Conservation (phyloP, 2,888 invertebrate species). For the Timema cristinae region DNA sequence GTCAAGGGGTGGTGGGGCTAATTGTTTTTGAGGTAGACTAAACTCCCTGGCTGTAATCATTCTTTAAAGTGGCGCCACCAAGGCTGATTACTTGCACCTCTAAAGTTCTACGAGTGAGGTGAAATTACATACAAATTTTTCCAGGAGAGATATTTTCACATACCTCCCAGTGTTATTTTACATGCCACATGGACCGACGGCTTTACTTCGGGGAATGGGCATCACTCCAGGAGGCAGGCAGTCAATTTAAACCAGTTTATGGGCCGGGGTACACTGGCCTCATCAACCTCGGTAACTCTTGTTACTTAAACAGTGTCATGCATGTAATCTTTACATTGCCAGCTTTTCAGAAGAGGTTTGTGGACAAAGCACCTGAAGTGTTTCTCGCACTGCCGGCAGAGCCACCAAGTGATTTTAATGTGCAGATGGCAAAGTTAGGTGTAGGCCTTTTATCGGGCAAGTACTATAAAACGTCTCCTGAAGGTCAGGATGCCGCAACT, state of each 20-base stretch:
- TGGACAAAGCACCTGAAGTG: conserved; percentile 61
- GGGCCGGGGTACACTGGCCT: conserved; percentile 94
- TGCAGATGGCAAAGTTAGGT: conserved; percentile 91
- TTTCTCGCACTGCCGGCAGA: conserved; percentile 64
- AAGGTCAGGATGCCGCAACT: conserved; percentile 53
- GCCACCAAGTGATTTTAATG: conserved; percentile 80
- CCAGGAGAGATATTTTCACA: too few relatives aligned
- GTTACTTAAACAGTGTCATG: conserved; percentile 96
- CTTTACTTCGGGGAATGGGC: conserved; percentile 77
- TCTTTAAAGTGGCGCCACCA: too few relatives aligned
- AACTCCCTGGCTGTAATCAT: too few relatives aligned
- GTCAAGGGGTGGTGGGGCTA: too few relatives aligned
- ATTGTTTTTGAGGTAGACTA: too few relatives aligned
- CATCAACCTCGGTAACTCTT: conserved; percentile 94
- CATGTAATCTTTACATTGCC: conserved; percentile 91
- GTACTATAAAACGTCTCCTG: conserved; percentile 69
- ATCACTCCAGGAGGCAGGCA: conserved; percentile 85
- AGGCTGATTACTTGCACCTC: too few relatives aligned
- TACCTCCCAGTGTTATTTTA: too few relatives aligned
- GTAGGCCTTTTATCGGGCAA: conserved; percentile 83
- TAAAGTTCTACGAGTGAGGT: too few relatives aligned
- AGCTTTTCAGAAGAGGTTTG: conserved; percentile 75
- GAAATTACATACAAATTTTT: too few relatives aligned
- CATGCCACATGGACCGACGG: too few relatives aligned
- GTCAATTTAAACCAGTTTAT: conserved; percentile 75